Evolutionary conservation across 2,888 invertebrate species (phyloP).

Genomic region (Stratiomys singularior): DNA sequence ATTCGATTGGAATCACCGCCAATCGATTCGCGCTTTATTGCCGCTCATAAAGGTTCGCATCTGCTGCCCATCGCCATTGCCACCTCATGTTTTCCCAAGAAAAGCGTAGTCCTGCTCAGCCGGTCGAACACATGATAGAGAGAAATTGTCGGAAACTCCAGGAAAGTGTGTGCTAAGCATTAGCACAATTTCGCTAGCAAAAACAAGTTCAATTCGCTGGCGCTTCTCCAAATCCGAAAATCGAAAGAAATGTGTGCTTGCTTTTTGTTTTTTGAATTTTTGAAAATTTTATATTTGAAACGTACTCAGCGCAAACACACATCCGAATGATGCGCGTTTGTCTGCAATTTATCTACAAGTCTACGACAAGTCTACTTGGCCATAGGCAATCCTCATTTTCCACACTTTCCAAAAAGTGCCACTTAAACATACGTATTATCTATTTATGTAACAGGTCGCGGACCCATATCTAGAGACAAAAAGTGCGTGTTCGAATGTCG

Average conservation of each 20-base stretch:
- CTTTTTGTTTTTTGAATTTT: background rate
- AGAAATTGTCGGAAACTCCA: conserved; percentile 33
- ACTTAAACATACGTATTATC: conserved; percentile 55
- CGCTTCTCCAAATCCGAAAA: conserved; percentile 51
- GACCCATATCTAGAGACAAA: conserved; percentile 77
- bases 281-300: conserved; percentile 17
- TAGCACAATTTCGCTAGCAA: conserved; percentile 2
- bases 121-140: background rate
- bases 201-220: conserved; percentile 48
- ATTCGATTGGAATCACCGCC: too few relatives aligned
- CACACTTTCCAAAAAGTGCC: conserved; percentile 39
- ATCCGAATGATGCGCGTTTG: background rate
- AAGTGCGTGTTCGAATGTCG: conserved; percentile 74
- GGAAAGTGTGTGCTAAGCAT: background rate
- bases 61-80: too few relatives aligned
- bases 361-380: conserved; percentile 22
- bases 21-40: too few relatives aligned
- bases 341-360: conserved; percentile 29
- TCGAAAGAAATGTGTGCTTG: conserved; percentile 26
- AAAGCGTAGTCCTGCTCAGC: too few relatives aligned
- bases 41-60: too few relatives aligned
- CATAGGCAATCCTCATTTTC: conserved; percentile 34
- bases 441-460: conserved; percentile 68
- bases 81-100: too few relatives aligned
- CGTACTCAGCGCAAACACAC: conserved; percentile 8